Percentiles rank a stretch among this genome's conserved stretches.
phyloP scores from a whole-genome alignment of 2,797 vertebrate species.

The Micrastur ruficollis region DNA sequence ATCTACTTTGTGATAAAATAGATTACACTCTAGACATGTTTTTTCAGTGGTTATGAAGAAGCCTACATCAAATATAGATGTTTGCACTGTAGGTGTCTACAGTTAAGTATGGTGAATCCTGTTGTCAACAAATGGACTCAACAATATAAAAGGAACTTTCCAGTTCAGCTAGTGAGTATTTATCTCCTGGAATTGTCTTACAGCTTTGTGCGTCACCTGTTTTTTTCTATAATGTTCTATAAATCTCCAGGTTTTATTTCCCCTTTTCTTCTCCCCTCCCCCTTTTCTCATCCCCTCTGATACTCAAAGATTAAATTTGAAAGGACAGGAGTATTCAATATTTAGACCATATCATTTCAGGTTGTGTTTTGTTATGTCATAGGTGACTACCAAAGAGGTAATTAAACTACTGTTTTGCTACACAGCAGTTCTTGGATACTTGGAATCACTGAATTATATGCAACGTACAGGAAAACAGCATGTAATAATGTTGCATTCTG shows the following conservation, averaged over 20 bases:
- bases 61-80: not conserved
- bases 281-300: not conserved
- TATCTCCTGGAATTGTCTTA: not conserved
- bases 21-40: not conserved
- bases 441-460: not conserved
- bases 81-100: not conserved
- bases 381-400: not conserved
- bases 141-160: not conserved
- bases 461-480: not conserved
- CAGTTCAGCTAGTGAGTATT: not conserved
- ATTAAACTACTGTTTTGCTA: not conserved
- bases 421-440: not conserved
- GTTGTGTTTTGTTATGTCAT: not conserved
- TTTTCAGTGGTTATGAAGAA: not conserved
- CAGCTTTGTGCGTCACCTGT: not conserved
- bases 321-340: not conserved
- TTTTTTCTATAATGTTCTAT: not conserved
- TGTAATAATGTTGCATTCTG: not conserved
- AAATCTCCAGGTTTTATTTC: not conserved
- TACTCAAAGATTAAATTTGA: not conserved
- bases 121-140: not conserved
- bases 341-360: not conserved
- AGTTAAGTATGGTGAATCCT: not conserved
- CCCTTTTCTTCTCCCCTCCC: accelerated
- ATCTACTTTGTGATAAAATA: not conserved